These are phyloP conservation scores for Odontomachus brunneus DNA, from an alignment of 1,140 invertebrate genomes.

Conservation along the genomic window DNA sequence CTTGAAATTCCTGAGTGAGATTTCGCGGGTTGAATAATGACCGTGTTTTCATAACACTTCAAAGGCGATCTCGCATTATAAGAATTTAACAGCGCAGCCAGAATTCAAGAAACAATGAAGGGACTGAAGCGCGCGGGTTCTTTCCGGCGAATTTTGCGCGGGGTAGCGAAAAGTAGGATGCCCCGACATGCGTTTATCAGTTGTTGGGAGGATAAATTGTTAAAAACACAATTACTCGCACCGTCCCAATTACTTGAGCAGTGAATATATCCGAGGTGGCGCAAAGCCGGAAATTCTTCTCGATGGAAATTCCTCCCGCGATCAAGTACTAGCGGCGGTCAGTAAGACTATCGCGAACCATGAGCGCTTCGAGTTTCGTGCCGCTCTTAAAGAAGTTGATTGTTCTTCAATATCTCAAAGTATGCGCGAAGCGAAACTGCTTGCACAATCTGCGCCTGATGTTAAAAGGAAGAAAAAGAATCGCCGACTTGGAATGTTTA, in stretches of 20 bases:
- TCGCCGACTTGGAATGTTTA: too few species aligned
- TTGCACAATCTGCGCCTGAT: too few species aligned
- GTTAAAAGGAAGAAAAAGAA: too few species aligned
- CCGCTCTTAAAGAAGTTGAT: too few species aligned
- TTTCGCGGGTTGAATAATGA: conserved; percentile 39
- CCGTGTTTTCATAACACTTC: neutral
- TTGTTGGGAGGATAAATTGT: conserved; percentile 30
- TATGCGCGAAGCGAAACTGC: too few species aligned
- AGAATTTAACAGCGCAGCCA: conserved; percentile 34
- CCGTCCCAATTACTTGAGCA: neutral
- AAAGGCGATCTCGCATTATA: conserved; percentile 36
- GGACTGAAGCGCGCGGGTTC: neutral
- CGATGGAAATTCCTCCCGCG: neutral
- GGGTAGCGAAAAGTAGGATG: conserved; percentile 17
- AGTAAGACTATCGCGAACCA: neutral
- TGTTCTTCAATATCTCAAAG: too few species aligned
- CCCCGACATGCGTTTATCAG: neutral
- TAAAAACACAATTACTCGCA: conserved; percentile 35
- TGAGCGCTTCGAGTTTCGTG: too few species aligned
- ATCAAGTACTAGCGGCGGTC: neutral
- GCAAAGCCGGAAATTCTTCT: neutral
- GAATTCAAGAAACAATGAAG: conserved; percentile 42
- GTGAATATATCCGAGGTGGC: neutral
- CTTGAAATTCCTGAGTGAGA: neutral
- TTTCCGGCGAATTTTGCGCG: conserved; percentile 1